Percentiles rank a stretch among this genome's conserved stretches.
Evolutionary conservation across 2,888 invertebrate species (phyloP).

Genomic region (Hypena proboscidalis): DNA sequence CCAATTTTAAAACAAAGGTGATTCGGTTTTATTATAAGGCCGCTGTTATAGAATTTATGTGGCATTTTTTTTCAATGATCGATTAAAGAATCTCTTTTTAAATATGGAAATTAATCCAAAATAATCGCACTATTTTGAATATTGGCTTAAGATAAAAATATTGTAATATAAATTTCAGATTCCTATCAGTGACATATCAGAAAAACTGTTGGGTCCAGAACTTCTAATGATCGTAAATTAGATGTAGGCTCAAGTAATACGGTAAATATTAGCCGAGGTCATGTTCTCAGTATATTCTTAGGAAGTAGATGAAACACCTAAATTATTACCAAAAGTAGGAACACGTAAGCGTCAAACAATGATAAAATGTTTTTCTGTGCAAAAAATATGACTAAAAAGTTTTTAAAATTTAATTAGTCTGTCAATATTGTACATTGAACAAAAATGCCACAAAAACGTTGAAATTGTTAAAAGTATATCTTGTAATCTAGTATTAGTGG

Average conservation of each 20-base stretch:
- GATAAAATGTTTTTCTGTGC: background rate
- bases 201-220: conserved; percentile 42
- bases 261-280: conserved; percentile 1
- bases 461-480: conserved; percentile 63
- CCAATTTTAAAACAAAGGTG: conserved; percentile 22
- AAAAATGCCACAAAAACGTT: conserved; percentile 47
- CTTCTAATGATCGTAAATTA: conserved; percentile 28
- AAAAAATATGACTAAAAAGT: conserved; percentile 15
- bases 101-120: too few relatives aligned
- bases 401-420: background rate
- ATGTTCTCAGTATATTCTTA: background rate
- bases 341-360: background rate
- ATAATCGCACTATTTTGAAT: background rate
- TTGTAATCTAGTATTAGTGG: conserved; percentile 70
- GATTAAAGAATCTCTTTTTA: conserved; percentile 15
- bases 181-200: conserved; percentile 45
- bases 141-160: conserved; percentile 8
- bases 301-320: background rate
- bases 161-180: conserved; percentile 25
- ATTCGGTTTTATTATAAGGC: conserved; percentile 34
- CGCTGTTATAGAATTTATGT: conserved; percentile 50
- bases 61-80: conserved; percentile 48
- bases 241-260: conserved; percentile 10
- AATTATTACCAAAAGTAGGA: background rate
- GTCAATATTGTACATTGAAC: conserved; percentile 32